Evolutionary conservation across 2,113 vertebrate genomes (phyloP).

Genomic region (Pogonocichla stellata): DNA sequence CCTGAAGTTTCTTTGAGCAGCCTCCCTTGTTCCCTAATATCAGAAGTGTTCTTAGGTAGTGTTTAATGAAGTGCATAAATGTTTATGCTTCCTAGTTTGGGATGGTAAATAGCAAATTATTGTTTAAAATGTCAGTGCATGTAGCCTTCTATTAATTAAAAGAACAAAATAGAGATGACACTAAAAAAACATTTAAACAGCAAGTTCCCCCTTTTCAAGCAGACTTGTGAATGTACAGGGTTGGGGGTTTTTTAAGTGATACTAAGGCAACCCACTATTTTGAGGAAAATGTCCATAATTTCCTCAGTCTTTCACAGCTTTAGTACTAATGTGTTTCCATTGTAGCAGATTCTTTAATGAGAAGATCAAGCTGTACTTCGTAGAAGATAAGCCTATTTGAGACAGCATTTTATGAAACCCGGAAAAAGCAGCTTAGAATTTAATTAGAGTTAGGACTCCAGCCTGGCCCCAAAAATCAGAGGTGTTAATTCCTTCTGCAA

Average conservation of each 20-base stretch:
- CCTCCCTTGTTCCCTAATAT: background rate
- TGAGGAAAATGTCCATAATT: background rate
- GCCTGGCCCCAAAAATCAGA: background rate
- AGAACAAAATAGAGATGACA: background rate
- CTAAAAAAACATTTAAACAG: background rate
- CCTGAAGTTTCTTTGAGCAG: background rate
- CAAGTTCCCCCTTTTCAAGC: background rate
- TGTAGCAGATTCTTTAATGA: conserved; percentile 26
- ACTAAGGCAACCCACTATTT: background rate
- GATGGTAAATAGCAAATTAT: conserved; percentile 42
- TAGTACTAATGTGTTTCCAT: background rate
- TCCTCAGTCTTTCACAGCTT: background rate
- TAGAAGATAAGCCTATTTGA: conserved; percentile 27
- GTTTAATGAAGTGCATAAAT: conserved; percentile 51
- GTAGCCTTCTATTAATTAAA: conserved; percentile 40
- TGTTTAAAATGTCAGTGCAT: background rate
- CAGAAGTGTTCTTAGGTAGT: conserved; percentile 37
- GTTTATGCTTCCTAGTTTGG: conserved; percentile 41
- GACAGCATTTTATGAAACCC: conserved; percentile 13
- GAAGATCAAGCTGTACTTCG: background rate
- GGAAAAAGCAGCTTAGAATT: conserved; percentile 6
- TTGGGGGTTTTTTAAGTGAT: background rate
- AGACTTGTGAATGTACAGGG: background rate
- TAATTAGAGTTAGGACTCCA: conserved; percentile 13
- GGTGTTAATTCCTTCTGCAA: background rate